Evolutionary conservation across 2,113 vertebrate species (phyloP).

Genomic region (Hippotragus niger): DNA sequence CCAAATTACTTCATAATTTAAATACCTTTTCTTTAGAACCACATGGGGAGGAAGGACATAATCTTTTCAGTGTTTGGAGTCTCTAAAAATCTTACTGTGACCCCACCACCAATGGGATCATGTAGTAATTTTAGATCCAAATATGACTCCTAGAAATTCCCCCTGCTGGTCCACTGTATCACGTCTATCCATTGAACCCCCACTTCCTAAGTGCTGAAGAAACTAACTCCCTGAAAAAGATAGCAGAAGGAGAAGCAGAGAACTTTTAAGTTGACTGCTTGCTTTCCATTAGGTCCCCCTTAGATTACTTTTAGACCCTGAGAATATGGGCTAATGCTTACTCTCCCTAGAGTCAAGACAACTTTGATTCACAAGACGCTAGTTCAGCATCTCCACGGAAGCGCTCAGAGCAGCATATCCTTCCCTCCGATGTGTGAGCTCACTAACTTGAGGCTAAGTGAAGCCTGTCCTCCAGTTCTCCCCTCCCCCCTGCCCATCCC

Average conservation of each 20-base stretch:
- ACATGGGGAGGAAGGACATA: not conserved
- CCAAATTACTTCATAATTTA: not conserved
- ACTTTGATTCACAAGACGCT: not conserved
- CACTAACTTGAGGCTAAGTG: not conserved
- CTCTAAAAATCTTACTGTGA: not conserved
- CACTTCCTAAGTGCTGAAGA: not conserved
- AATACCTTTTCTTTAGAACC: constrained; percentile 39
- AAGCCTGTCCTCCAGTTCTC: not conserved
- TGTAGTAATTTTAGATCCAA: not conserved
- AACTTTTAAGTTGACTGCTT: not conserved
- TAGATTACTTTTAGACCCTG: not conserved
- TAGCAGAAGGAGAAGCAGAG: not conserved
- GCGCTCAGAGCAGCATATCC: not conserved
- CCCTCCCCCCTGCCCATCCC: not conserved
- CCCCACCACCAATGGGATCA: not conserved
- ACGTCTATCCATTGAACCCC: not conserved
- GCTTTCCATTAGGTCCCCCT: not conserved
- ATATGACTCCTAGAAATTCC: not conserved
- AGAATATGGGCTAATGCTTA: not conserved
- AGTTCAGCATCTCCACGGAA: not conserved
- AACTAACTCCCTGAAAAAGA: not conserved
- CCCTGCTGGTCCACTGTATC: not conserved
- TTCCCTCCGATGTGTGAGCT: not conserved
- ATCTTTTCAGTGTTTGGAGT: not conserved
- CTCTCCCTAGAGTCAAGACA: not conserved